Percentiles rank a stretch among this genome's conserved stretches.
phyloP scores from a whole-genome alignment of 2,113 vertebrate species.

The Scytalopus superciliaris region DNA sequence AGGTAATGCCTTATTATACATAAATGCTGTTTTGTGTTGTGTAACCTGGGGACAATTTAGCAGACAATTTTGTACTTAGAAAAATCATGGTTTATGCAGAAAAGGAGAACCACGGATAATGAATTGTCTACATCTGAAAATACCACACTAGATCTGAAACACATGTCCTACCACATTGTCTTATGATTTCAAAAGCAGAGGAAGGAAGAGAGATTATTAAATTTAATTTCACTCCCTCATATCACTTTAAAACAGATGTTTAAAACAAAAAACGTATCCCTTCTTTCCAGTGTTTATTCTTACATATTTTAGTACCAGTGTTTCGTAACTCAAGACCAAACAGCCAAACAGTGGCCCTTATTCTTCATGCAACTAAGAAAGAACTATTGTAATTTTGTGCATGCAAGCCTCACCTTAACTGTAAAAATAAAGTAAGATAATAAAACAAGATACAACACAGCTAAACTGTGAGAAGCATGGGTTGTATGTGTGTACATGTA shows the following conservation, averaged over 20 bases:
- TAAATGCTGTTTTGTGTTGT: constrained; percentile 39
- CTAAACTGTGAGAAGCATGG: not conserved
- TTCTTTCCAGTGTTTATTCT: constrained; percentile 36
- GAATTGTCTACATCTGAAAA: constrained; percentile 68
- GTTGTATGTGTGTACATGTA: not conserved
- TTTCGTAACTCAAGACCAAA: constrained; percentile 16
- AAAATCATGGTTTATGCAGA: constrained; percentile 54
- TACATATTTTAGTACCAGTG: constrained; percentile 4
- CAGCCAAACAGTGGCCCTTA: not conserved
- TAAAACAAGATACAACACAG: not conserved
- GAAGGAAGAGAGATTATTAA: constrained; percentile 69
- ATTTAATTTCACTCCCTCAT: constrained; percentile 60
- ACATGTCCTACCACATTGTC: constrained; percentile 53
- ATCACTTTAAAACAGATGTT: constrained; percentile 70
- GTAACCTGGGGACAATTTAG: constrained; percentile 60
- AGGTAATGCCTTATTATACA: constrained; percentile 39
- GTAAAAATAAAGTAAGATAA: not conserved
- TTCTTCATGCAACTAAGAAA: not conserved
- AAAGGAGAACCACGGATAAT: constrained; percentile 64
- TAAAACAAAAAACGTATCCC: constrained; percentile 37
- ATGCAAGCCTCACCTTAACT: not conserved
- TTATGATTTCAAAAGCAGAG: constrained; percentile 59
- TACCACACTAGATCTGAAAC: constrained; percentile 65
- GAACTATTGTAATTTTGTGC: not conserved
- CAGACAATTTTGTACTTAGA: constrained; percentile 30